phyloP scores from a whole-genome alignment of 35 echinoderm and acorn worm species.

The Apostichopus parvimensis region DNA sequence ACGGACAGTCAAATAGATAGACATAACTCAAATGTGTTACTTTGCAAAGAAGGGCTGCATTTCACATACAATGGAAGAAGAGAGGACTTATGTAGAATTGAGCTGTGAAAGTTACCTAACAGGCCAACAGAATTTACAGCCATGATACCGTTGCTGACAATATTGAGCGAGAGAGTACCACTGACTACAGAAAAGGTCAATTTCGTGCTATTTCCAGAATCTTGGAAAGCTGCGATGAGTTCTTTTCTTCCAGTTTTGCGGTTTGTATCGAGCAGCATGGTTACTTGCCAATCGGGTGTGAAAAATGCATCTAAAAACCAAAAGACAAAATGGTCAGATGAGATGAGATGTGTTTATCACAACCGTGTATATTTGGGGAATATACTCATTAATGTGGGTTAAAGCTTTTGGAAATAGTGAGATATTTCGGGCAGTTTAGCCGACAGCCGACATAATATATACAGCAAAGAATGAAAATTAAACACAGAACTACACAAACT shows the following conservation, averaged over 20 bases:
- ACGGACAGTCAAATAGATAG: too few species aligned
- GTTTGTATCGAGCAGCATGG: background rate
- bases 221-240: background rate
- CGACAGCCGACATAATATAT: too few species aligned
- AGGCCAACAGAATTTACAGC: conserved; percentile 11
- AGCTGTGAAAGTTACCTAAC: background rate
- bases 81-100: too few species aligned
- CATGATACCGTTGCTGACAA: conserved; percentile 21
- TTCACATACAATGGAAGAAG: too few species aligned
- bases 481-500: too few species aligned
- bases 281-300: conserved; percentile 21
- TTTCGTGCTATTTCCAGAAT: conserved; percentile 35
- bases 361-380: too few species aligned
- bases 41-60: too few species aligned
- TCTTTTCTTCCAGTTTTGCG: conserved; percentile 7
- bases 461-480: background rate
- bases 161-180: conserved; percentile 9
- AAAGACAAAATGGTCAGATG: background rate
- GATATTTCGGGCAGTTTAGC: too few species aligned
- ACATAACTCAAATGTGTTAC: too few species aligned
- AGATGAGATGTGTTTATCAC: too few species aligned
- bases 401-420: too few species aligned
- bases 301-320: conserved; percentile 13
- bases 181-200: conserved; percentile 19
- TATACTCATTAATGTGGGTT: background rate